Base-by-base conservation (phyloP, 2,113 vertebrate species). In the Hippoglossus stenolepis region DNA sequence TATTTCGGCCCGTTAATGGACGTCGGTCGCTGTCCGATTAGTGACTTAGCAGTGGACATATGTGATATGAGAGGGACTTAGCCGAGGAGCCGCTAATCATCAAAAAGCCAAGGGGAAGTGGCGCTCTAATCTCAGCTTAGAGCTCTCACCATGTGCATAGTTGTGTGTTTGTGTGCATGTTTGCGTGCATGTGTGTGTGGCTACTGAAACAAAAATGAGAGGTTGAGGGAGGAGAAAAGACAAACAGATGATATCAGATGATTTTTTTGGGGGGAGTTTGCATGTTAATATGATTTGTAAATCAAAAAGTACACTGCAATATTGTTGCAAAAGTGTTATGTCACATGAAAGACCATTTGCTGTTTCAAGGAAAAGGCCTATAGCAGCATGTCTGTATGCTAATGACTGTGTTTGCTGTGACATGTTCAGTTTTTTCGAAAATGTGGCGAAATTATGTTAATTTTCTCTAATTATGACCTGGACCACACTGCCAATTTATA, bases 51-150 rank as follows among this genome's bases (percentile, higher is more conserved):
- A 80, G 87, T 84, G 90, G 90, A 91, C 92, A 90, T 93, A 89
- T 93, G 89, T 87, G 90, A 93, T 91, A 93, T 91, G 89, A 93
- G 91, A 90, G 86, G 86, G 90, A 93, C 90, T 94, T 93, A 92
- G 88, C 72, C 43, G 88, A 91, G 87, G 85, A 88, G 85, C 92
- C 88, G 83, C 91, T 93, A 92, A 93, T 91, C 90, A 90, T 93
- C 91, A 93, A 92, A 90, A 91, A 89, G 79, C 89, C 79, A 90
- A 90, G 90, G 86, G 92, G 90, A 92, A 92, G 89, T 90, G 89
- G 86, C 56, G 71, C 85, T 89, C 78, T 94, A 94, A 94, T 94
- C 90, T 92, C 79, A 84, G 91, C 75, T 94, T 94, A 94, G 80
- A 57, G 58, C 89, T 89, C 86, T 85, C 86, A 51, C 75, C 70